These are phyloP conservation scores for Mesembrinibis cayennensis DNA, from an alignment of 2,113 vertebrate genomes.

Conservation along the genomic window DNA sequence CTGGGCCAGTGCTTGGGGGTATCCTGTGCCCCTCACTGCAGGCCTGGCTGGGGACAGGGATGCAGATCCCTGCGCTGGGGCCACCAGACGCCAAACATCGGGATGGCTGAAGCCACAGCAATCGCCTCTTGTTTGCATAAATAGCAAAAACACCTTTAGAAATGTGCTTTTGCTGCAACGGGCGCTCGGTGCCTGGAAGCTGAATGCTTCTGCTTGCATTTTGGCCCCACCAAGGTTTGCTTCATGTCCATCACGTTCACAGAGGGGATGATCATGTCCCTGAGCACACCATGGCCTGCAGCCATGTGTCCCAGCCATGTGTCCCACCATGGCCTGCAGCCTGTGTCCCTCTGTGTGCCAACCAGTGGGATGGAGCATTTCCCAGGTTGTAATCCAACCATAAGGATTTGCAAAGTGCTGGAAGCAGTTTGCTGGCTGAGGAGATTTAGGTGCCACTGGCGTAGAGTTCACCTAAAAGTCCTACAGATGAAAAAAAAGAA, in stretches of 20 bases:
- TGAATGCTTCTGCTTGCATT: fast-evolving
- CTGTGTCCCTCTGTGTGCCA: neutral
- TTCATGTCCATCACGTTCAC: fast-evolving
- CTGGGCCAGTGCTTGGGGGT: fast-evolving
- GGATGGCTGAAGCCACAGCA: neutral
- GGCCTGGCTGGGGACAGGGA: neutral
- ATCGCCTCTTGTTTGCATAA: fast-evolving
- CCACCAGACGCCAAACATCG: fast-evolving
- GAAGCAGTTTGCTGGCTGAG: fast-evolving
- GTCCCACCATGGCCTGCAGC: no score
- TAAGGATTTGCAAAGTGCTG: fast-evolving
- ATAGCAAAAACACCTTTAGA: neutral
- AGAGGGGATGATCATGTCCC: fast-evolving
- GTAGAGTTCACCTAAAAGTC: neutral
- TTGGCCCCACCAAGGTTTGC: neutral
- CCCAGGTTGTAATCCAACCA: fast-evolving
- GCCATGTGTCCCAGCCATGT: no score
- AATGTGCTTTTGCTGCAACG: neutral
- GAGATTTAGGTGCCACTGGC: fast-evolving
- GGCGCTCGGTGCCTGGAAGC: neutral
- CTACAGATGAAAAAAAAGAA: neutral
- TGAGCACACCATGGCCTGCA: fast-evolving
- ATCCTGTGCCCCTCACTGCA: neutral
- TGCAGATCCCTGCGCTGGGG: fast-evolving
- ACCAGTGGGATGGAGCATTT: neutral